phyloP scores from a whole-genome alignment of 2,797 vertebrate genomes.

The Micrastur ruficollis region DNA sequence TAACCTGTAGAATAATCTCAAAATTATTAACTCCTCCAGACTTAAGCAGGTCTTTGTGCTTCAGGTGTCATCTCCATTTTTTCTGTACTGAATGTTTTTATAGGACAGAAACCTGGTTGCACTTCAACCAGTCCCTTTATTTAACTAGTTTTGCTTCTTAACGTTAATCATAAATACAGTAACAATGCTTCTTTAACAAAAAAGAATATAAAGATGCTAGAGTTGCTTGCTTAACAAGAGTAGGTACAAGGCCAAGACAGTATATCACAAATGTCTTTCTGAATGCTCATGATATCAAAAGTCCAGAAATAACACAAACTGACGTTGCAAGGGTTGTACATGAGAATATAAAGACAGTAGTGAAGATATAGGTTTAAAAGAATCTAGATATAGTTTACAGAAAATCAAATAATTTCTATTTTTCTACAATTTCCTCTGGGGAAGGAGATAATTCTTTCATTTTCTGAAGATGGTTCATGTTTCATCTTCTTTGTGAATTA shows the following conservation, averaged over 20 bases:
- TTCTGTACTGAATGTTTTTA: neutral
- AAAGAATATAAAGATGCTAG: neutral
- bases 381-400: neutral
- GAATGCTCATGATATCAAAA: neutral
- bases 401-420: neutral
- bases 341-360: neutral
- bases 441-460: neutral
- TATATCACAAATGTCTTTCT: neutral
- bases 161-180: neutral
- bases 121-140: neutral
- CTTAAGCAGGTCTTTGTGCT: neutral
- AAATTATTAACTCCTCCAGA: neutral
- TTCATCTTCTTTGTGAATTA: neutral
- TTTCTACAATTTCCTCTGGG: neutral
- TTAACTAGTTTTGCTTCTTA: neutral
- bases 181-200: neutral
- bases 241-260: neutral
- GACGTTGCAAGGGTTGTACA: neutral
- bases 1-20: neutral
- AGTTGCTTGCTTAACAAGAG: neutral
- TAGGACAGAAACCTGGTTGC: neutral
- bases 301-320: neutral
- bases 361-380: neutral
- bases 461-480: neutral
- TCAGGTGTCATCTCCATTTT: neutral